phyloP scores from a whole-genome alignment of 1,140 invertebrate species.

The Planococcus citri region DNA sequence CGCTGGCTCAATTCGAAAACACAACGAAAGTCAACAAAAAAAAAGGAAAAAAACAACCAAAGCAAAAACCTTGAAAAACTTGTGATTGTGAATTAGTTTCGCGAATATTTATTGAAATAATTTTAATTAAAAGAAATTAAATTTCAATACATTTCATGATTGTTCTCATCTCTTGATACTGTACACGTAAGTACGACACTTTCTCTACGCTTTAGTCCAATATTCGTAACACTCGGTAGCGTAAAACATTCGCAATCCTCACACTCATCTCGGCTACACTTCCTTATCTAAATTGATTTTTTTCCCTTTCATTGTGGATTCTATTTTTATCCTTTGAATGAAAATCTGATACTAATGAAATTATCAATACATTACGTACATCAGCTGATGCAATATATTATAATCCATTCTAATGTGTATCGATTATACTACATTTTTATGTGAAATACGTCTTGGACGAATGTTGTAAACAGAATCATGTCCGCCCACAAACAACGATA shows the following conservation, averaged over 20 bases:
- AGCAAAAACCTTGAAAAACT: not conserved
- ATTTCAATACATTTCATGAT: not conserved
- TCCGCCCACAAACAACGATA: slow-evolving; percentile 76
- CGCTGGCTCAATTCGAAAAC: not conserved
- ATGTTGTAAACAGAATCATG: not conserved
- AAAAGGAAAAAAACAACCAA: no score
- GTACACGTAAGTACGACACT: not conserved
- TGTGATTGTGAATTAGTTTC: not conserved
- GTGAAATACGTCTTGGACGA: no score
- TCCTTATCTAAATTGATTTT: not conserved
- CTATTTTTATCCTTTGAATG: not conserved
- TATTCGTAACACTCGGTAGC: not conserved
- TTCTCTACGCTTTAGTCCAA: not conserved
- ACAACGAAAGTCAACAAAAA: not conserved
- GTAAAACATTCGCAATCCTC: not conserved
- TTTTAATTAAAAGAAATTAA: not conserved
- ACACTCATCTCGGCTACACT: not conserved
- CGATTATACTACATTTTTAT: no score
- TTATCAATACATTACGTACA: not conserved
- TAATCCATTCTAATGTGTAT: no score
- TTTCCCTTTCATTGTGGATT: not conserved
- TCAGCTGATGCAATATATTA: no score
- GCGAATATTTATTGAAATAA: not conserved
- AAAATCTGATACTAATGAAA: not conserved
- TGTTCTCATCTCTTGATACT: not conserved